Evolutionary conservation across 2,113 vertebrate genomes (phyloP), one percentile per base, ranked within the genome.

Genomic region (Glaucidium brasilianum): DNA sequence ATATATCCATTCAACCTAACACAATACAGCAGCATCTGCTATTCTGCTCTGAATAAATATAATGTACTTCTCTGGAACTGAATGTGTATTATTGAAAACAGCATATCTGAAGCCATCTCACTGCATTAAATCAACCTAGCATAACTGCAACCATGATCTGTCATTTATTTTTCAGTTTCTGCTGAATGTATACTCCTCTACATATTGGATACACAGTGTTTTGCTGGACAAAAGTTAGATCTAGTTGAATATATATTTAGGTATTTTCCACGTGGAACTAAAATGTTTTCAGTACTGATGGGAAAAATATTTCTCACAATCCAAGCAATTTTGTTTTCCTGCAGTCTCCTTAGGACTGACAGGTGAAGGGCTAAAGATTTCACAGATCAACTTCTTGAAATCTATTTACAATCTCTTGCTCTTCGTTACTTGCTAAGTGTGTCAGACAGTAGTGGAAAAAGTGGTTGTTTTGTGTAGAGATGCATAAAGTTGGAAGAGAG

Each of bases 1-100:
- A 39, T 50, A 50, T 71, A 88, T 77, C 19, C 43, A 53, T 83
- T 81, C 78, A 79, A 34, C 12, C 15, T 92, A 88, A 80, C 34
- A 67, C 30, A 90, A 72, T 84, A 47, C 39, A 73, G 8, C 37
- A 88, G 17, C 34, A 85, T 83, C 41, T 82, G n/a, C 37, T 75
- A 68, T 67, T 88, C 35, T 85, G 10, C 63, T 85, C 50, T 77
- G 81, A 95, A 97, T 83, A 96, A 94, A 94, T 81, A 81, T 49
- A 78, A 55, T 3, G 0, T 53, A 53, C 22, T 91, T 91, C 77
- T 72, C 22, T 55, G 55, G 58, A 90, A 75, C 27, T 68, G 59
- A 76, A 85, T 85, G 41, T 12, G 18, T 71, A n/a, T 39, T 69
- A 50, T 85, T 88, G 64, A 92, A 93, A 93, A 86, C 39, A 75